These are phyloP conservation scores for Hybognathus amarus DNA, from an alignment of 2,797 vertebrate species.

Conservation along the genomic window DNA sequence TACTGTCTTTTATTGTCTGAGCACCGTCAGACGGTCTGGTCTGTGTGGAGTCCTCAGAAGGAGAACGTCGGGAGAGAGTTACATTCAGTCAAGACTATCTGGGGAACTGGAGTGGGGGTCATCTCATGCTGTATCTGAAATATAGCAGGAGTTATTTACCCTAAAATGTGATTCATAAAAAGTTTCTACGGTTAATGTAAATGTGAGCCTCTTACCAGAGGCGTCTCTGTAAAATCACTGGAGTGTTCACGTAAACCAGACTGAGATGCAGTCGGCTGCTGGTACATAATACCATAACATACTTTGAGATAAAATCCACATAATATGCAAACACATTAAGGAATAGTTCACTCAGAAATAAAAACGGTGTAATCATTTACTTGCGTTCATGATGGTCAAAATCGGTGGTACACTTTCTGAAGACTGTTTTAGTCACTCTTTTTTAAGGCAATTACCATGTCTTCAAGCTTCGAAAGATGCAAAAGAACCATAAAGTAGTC, in stretches of 20 bases:
- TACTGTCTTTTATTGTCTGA: conserved; percentile 40
- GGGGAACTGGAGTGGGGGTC: conserved; percentile 71
- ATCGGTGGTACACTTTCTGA: neutral
- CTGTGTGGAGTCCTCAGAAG: conserved; percentile 66
- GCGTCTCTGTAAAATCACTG: conserved; percentile 22
- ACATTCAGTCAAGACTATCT: conserved; percentile 85
- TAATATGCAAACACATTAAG: neutral
- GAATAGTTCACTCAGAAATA: neutral
- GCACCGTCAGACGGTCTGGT: conserved; percentile 4
- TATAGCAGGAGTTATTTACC: conserved; percentile 52
- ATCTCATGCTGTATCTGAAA: conserved; percentile 70
- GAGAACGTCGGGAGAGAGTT: conserved; percentile 71
- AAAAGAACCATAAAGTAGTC: neutral
- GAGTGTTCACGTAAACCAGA: conserved; percentile 22
- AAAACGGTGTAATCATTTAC: neutral
- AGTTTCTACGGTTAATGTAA: neutral
- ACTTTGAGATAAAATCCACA: conserved; percentile 12
- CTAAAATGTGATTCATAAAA: conserved; percentile 1
- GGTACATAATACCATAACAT: conserved; percentile 50
- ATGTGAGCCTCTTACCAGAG: conserved; percentile 21
- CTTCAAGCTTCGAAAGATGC: neutral
- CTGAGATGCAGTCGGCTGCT: conserved; percentile 46
- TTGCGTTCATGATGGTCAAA: neutral
- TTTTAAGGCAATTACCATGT: neutral
- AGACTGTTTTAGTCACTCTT: neutral